Base-by-base conservation (phyloP, 1,140 invertebrate genomes). In the Nixonia krombeini region DNA sequence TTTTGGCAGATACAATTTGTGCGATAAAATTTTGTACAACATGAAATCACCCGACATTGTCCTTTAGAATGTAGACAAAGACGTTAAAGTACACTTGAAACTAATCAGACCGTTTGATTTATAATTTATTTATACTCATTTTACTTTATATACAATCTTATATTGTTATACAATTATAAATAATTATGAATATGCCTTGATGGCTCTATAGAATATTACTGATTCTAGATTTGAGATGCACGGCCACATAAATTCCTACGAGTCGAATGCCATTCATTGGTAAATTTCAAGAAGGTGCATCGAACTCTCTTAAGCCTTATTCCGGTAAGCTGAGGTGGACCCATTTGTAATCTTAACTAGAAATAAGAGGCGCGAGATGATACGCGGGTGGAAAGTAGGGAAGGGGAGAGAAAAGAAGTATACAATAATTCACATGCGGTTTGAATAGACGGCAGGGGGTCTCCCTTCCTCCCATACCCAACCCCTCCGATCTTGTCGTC, bases 371-470 rank as follows among this genome's bases (percentile, higher is more conserved):
- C 38, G 41, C 25, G 55, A 63, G 51, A 37, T 51, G 56, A 52
- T 56, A 66, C 42, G 61, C 49, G 45, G 51, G 41, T 61, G 31
- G 16, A 3, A 15, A 35, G 53, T 25, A 21, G 33, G 12, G 28
- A 10, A n/a, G 47, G 35, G 38, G 33, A 50, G 37, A 42, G 63
- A 52, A 37, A 21, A 37, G 64, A 35, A 37, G 70, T 78, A 73
- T 78, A 74, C 74, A 70, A 81, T 83, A 82, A 82, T 66, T 83
- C 81, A 82, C 47, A 64, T 69, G 74, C 70, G 78, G 78, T 83
- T 83, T 82, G 80, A 83, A 83, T 82, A 80, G 76, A 70, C 80
- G 73, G 77, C 77, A 72, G 80, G 81, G 74, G 80, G 77, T 81
- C 79, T 75, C 37, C 70, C 69, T 31, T 56, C 28, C 52, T 72